Evolutionary conservation across 2,113 vertebrate genomes (phyloP), one percentile per base, ranked within the genome.

Genomic region (Pampusana beccarii): DNA sequence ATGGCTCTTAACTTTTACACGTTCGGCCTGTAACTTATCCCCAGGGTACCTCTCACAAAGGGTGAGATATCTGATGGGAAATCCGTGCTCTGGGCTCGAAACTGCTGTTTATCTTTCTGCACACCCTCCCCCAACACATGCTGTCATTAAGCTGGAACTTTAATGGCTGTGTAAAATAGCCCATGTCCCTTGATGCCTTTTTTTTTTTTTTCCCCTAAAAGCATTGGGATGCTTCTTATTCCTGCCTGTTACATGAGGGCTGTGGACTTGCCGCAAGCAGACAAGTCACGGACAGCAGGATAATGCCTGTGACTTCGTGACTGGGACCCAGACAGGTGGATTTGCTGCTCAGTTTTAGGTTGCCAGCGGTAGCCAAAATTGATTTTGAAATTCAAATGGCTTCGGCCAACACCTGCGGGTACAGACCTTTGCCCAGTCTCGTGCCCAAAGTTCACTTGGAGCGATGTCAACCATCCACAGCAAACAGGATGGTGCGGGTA

Each of bases 1-100:
- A 92, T 86, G n/a, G 77, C 54, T 90, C 79, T 95, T 60, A 80
- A 56, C 85, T 92, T 95, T 86, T 73, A 70, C 51, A 53, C 10
- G 13, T 90, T 90, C 90, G 46, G 85, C 51, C 67, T 66, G n/a
- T 92, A 83, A 80, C 46, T 93, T 80, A 44, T 70, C 85, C 81
- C 38, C 4, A 0, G 66, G 62, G 23, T 69, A 58, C 92, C 54
- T 93, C 84, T 87, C 60, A 56, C 64, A 82, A 77, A 91, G 54
- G n/a, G 53, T 71, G 75, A 79, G 65, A 67, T 71, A 95, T 77
- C 75, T 96, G 75, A 73, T 72, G 65, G 83, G 86, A 96, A 94
- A 84, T 60, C 25, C 0, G 3, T 26, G 44, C 80, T 77, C 56
- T 84, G 65, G 48, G 42, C 80, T 95, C 74, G 57, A 93, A 88